Evolutionary conservation across 1,140 invertebrate species (phyloP).

Genomic region (Plutomurus gul): DNA sequence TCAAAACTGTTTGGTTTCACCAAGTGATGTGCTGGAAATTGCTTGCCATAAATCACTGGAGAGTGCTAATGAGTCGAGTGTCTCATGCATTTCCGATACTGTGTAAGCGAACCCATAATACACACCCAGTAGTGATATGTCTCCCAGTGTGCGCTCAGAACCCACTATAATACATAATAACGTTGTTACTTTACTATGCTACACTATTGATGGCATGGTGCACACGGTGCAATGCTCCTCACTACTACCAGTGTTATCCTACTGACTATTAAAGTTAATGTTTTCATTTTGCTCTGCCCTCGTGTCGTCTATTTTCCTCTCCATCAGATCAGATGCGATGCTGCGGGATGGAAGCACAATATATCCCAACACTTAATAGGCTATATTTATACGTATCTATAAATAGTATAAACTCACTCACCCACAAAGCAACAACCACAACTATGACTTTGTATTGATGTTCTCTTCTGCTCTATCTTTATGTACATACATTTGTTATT

Average conservation of each 20-base stretch:
- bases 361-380: background rate
- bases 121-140: background rate
- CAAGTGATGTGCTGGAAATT: constrained; percentile 47
- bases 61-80: constrained; percentile 47
- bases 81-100: constrained; percentile 45
- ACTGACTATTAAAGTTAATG: constrained; percentile 11
- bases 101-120: background rate
- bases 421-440: no score
- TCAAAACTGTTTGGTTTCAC: constrained; percentile 49
- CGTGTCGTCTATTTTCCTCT: constrained; percentile 24
- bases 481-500: constrained; percentile 14
- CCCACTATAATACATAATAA: background rate
- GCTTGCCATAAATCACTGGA: constrained; percentile 47
- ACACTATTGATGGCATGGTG: no score
- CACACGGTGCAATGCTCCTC: no score
- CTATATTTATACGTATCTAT: no score
- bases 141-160: background rate
- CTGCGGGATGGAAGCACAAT: background rate
- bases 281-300: constrained; percentile 22
- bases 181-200: no score
- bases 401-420: no score
- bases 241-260: no score
- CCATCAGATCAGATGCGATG: constrained; percentile 22
- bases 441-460: background rate
- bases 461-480: background rate